Base-by-base conservation (phyloP, 2,797 vertebrate species). In the Sebastes jordani region DNA sequence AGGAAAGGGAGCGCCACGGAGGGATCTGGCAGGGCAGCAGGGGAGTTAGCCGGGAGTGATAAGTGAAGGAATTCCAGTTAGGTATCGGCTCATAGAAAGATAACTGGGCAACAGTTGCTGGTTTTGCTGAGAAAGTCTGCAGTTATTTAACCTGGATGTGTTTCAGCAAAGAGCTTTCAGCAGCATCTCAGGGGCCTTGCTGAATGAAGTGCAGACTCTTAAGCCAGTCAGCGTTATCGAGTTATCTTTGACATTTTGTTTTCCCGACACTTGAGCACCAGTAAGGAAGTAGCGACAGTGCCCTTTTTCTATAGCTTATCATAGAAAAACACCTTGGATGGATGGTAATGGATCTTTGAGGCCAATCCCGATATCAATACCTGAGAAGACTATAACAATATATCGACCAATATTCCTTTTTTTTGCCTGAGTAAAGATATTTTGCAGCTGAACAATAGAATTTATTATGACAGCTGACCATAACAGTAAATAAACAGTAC, bases 191-290 rank as follows among this genome's bases (percentile, higher is more conserved):
- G 23, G 56, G 62, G 60, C n/a, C 6, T 27, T 5, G 49, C 54
- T 69, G 54, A 75, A 61, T 81, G 22, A 64, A 71, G 54, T 34
- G 38, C 29, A 56, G 32, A 68, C 56, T 71, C 77, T 72, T 67
- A 54, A 56, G 70, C 58, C 54, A 54, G 69, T 59, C 49, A 66
- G 30, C 46, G 49, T 68, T 74, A 46, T 55, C 0, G 11, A 76
- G 71, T 82, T 83, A 71, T 83, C 42, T 16, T 38, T 76, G 79
- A 64, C 74, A 76, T 82, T 74, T 76, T 60, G 23, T 67, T 75
- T 70, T 52, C 34, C 56, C 54, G 46, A 78, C 74, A 71, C 73
- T 71, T 63, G 16, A 76, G 71, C 54, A 55, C 10, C 38, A n/a
- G 25, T 34, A 32, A 36, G 23, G 46, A 72, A 54, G 23, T 22